A percentile compares a stretch with the other conserved stretches of the same genome.
These are phyloP conservation scores for Troides helena DNA, from an alignment of 2,888 invertebrate species.

Conservation along the genomic window DNA sequence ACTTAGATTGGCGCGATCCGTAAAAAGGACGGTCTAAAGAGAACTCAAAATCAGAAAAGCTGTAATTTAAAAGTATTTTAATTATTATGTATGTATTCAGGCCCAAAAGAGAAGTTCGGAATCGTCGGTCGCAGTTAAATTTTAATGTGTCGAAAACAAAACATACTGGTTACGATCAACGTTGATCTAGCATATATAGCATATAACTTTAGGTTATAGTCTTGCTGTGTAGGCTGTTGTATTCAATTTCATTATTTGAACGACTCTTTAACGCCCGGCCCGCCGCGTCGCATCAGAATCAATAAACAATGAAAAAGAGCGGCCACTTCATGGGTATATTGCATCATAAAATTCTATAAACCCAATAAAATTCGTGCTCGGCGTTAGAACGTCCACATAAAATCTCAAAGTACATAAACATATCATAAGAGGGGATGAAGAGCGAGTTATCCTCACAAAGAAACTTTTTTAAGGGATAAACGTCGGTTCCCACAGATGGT, in stretches of 20 bases:
- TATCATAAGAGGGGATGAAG: conserved; percentile 78
- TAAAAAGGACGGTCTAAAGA: too few relatives aligned
- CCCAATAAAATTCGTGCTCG: conserved; percentile 78
- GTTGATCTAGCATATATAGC: neutral
- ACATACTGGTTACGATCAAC: too few relatives aligned
- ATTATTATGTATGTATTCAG: too few relatives aligned
- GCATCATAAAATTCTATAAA: conserved; percentile 79
- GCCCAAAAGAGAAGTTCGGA: too few relatives aligned
- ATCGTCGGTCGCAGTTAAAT: too few relatives aligned
- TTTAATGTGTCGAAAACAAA: too few relatives aligned
- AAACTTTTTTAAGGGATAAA: conserved; percentile 74
- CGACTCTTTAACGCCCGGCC: conserved; percentile 49
- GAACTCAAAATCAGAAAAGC: too few relatives aligned
- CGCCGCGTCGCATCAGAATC: conserved; percentile 61
- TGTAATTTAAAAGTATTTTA: too few relatives aligned
- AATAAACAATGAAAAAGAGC: conserved; percentile 77
- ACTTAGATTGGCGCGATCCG: too few relatives aligned
- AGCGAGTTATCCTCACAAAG: conserved; percentile 75
- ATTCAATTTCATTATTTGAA: conserved; percentile 36
- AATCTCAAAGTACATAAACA: conserved; percentile 80
- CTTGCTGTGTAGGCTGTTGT: conserved; percentile 1
- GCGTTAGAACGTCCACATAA: conserved; percentile 79
- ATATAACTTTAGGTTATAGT: neutral
- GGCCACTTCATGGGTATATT: conserved; percentile 70
- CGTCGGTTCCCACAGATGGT: conserved; percentile 74